Percentiles rank a stretch among this genome's conserved stretches.
Conservation (phyloP, 2,888 invertebrate species). For the Mythimna albipuncta region DNA sequence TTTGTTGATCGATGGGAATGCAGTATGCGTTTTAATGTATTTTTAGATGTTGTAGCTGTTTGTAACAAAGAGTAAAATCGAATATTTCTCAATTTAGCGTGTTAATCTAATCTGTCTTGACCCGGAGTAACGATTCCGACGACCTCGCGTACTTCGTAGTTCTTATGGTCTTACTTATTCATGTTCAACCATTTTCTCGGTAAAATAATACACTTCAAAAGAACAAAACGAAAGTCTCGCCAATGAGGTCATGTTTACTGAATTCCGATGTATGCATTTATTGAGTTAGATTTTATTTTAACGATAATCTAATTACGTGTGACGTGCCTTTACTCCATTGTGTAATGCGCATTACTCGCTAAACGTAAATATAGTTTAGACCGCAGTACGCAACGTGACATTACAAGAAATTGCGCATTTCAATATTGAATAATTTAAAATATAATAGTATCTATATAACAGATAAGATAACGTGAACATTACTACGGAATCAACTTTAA, state of each 20-base stretch:
- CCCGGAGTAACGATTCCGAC: conserved; percentile 55
- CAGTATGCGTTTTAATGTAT: conserved; percentile 21
- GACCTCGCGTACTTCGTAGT: conserved; percentile 42
- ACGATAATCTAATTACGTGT: conserved; percentile 51
- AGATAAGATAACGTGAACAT: conserved; percentile 73
- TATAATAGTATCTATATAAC: conserved; percentile 69
- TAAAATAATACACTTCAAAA: not conserved
- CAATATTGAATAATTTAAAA: conserved; percentile 72
- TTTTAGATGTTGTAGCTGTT: conserved; percentile 13
- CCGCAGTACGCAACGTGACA: conserved; percentile 45
- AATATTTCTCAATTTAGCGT: conserved; percentile 58
- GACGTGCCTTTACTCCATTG: conserved; percentile 43
- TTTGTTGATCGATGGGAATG: conserved; percentile 10
- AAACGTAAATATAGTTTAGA: conserved; percentile 47
- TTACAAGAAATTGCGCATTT: conserved; percentile 72
- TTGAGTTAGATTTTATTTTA: conserved; percentile 31
- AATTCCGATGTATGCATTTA: conserved; percentile 29
- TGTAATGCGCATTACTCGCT: conserved; percentile 40
- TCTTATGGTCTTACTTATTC: conserved; percentile 31
- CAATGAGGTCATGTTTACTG: conserved; percentile 18
- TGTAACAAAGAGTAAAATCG: conserved; percentile 22
- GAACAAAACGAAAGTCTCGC: conserved; percentile 7
- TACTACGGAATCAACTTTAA: conserved; percentile 34
- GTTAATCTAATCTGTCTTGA: conserved; percentile 65
- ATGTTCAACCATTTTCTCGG: conserved; percentile 17